Percentiles rank a stretch among this genome's conserved stretches.
These are phyloP conservation scores for Tachysurus vachellii DNA, from an alignment of 2,113 vertebrate genomes.

Conservation along the genomic window DNA sequence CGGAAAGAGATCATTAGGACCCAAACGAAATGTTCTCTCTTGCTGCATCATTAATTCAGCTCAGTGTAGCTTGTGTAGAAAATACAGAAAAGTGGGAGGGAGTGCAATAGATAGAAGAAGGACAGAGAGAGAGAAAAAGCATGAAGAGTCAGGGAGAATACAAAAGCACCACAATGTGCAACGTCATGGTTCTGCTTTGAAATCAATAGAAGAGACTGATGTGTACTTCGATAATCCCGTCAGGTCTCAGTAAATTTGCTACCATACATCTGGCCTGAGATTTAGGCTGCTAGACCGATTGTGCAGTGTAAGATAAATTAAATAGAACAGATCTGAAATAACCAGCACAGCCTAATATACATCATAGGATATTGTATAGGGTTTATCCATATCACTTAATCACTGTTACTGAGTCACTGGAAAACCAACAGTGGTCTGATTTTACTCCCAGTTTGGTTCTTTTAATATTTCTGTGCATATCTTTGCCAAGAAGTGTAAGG, in stretches of 20 bases:
- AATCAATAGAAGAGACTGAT: constrained; percentile 28
- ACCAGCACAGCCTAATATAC: constrained; percentile 2
- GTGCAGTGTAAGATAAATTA: constrained; percentile 12
- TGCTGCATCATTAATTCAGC: constrained; percentile 50
- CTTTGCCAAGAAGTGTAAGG: constrained; percentile 46
- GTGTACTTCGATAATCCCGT: constrained; percentile 26
- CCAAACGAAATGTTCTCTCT: constrained; percentile 58
- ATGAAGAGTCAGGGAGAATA: constrained; percentile 26
- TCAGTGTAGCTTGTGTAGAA: constrained; percentile 36
- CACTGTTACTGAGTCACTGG: constrained; percentile 50
- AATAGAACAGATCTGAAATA: constrained; percentile 24
- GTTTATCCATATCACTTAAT: constrained; percentile 47
- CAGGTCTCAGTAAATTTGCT: constrained; percentile 30
- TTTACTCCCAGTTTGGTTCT: not conserved
- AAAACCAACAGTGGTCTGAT: constrained; percentile 43
- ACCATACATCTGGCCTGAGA: constrained; percentile 24
- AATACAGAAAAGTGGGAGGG: constrained; percentile 9
- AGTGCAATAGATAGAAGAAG: constrained; percentile 13
- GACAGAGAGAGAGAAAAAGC: not conserved
- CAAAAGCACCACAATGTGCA: constrained; percentile 33
- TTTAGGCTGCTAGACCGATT: constrained; percentile 36
- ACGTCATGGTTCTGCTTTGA: constrained; percentile 35
- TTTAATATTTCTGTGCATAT: constrained; percentile 55
- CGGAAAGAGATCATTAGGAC: constrained; percentile 59
- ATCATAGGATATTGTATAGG: not conserved